These are phyloP conservation scores for Herpailurus yagouaroundi DNA, from an alignment of 2,113 vertebrate genomes.

Conservation along the genomic window DNA sequence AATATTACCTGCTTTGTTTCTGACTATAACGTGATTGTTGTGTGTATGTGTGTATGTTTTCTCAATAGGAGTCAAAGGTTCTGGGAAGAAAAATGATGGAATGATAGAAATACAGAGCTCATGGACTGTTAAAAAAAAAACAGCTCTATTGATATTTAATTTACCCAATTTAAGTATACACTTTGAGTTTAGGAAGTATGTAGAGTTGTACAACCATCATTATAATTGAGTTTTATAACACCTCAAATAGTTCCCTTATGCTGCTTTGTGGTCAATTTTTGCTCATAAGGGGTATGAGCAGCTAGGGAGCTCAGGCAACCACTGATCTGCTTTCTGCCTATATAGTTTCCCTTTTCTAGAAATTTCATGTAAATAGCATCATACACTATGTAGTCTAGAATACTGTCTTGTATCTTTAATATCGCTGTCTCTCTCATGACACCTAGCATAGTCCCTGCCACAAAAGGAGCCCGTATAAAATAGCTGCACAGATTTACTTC, in stretches of 20 bases:
- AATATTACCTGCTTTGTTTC: not conserved
- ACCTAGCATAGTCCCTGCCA: not conserved
- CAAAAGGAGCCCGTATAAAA: not conserved
- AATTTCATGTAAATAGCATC: not conserved
- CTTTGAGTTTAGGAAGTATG: not conserved
- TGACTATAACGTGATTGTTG: not conserved
- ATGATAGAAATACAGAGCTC: not conserved
- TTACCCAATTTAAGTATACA: not conserved
- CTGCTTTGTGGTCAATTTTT: not conserved
- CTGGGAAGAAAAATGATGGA: not conserved
- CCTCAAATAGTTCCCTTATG: not conserved
- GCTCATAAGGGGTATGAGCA: not conserved
- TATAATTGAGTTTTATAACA: not conserved
- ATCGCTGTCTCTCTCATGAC: not conserved
- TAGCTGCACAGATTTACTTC: not conserved
- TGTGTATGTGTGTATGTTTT: not conserved
- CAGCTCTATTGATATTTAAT: not conserved
- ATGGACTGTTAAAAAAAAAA: no score
- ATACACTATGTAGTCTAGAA: not conserved
- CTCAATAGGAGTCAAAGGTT: not conserved
- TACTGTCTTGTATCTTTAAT: not conserved
- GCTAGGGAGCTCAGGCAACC: not conserved
- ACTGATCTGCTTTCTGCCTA: not conserved
- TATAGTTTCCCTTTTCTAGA: conserved; percentile 15
- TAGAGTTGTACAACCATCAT: not conserved